Percentiles rank a stretch among this genome's conserved stretches.
phyloP scores from a whole-genome alignment of 1,140 invertebrate genomes.

The Calliphora vicina region DNA sequence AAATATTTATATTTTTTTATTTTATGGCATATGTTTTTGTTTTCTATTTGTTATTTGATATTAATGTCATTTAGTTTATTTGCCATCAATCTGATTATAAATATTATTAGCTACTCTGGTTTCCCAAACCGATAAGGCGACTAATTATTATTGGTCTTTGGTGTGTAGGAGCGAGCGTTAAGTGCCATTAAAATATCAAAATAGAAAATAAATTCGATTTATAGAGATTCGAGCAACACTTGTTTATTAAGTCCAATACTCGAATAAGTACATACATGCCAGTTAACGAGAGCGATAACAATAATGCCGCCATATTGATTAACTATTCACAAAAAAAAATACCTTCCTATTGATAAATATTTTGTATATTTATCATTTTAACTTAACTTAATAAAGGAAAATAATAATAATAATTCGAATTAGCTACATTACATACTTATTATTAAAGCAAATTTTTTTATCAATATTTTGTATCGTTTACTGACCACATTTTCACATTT shows the following conservation, averaged over 20 bases:
- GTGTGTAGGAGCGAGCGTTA: neutral
- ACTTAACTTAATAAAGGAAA: neutral
- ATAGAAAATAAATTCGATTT: neutral
- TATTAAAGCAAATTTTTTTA: neutral
- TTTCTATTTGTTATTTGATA: neutral
- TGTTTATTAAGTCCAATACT: neutral
- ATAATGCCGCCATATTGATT: neutral
- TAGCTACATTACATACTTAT: neutral
- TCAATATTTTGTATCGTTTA: too few species aligned
- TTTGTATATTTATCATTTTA: neutral
- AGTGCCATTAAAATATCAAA: neutral
- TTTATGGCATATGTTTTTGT: neutral
- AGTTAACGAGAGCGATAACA: neutral
- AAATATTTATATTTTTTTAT: too few species aligned
- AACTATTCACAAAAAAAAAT: neutral
- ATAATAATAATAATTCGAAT: neutral
- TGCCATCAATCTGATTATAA: slow-evolving; percentile 1
- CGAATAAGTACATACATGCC: neutral
- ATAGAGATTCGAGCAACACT: neutral
- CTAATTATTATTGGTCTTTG: neutral
- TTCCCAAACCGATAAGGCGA: neutral
- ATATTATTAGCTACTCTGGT: neutral
- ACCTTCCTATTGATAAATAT: neutral
- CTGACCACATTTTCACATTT: too few species aligned
- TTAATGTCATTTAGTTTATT: neutral